A percentile compares a stretch with the other conserved stretches of the same genome.
Conservation (phyloP, 35 echinoderm and acorn worm species). For the Patiria miniata region DNA sequence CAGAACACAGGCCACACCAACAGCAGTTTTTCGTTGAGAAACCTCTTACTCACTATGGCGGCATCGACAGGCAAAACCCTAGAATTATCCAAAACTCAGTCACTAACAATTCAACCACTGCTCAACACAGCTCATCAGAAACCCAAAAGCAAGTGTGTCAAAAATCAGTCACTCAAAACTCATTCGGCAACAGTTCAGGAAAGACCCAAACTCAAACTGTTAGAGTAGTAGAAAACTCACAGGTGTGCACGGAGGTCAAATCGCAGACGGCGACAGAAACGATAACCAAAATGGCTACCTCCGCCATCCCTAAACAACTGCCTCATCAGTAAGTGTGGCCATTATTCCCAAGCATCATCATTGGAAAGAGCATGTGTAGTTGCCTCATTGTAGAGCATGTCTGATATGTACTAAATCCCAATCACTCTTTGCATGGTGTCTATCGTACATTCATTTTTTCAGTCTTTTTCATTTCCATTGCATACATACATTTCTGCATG, state of each 20-base stretch:
- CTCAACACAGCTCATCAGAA: neutral
- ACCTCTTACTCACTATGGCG: neutral
- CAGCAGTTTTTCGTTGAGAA: neutral
- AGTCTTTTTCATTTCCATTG: neutral
- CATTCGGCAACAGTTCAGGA: neutral
- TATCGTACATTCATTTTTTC: neutral
- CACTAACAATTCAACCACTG: neutral
- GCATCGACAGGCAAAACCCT: neutral
- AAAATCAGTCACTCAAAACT: slow-evolving; percentile 6
- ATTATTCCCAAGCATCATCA: neutral
- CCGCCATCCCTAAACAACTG: neutral
- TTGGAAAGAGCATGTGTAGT: neutral
- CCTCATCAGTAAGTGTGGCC: slow-evolving; percentile 27
- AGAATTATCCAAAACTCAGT: neutral
- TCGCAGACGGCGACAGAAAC: neutral
- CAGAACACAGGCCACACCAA: neutral
- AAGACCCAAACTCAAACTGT: neutral
- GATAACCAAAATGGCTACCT: neutral
- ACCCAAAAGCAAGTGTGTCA: neutral
- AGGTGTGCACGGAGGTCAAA: slow-evolving; percentile 20
- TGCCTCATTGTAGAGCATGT: no score
- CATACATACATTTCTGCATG: no score
- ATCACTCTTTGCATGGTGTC: neutral
- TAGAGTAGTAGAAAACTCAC: neutral
- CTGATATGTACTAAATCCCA: neutral